Evolutionary conservation across 2,113 vertebrate genomes (phyloP).

Genomic region (Craseonycteris thonglongyai): DNA sequence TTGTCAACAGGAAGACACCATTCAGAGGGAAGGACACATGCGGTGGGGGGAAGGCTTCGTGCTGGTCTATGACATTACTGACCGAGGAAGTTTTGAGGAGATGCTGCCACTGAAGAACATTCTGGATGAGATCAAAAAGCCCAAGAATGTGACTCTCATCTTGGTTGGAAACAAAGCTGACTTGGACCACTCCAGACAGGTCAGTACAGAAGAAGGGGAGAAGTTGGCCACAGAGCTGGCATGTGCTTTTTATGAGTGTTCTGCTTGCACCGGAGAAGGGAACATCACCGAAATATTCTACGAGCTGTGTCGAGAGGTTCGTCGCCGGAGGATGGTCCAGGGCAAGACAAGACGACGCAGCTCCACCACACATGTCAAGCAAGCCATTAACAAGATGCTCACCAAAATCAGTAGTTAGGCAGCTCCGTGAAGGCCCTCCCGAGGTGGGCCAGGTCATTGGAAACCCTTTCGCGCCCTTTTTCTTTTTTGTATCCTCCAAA

Average conservation of each 20-base stretch:
- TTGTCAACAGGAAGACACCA: constrained; percentile 88
- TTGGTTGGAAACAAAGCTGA: constrained; percentile 98
- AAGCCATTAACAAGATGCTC: constrained; percentile 99
- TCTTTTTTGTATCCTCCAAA: not conserved
- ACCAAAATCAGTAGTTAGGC: constrained; percentile 98
- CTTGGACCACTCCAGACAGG: constrained; percentile 93
- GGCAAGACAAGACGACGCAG: constrained; percentile 94
- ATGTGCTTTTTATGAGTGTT: constrained; percentile 97
- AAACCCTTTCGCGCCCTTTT: not conserved
- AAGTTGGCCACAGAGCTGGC: constrained; percentile 94
- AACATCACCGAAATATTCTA: constrained; percentile 92
- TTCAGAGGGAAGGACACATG: constrained; percentile 94
- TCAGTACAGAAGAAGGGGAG: constrained; percentile 94
- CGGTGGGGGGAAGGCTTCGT: constrained; percentile 97
- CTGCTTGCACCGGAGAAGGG: constrained; percentile 92
- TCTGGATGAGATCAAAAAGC: constrained; percentile 94
- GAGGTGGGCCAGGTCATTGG: not conserved
- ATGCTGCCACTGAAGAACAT: constrained; percentile 89
- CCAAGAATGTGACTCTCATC: constrained; percentile 93
- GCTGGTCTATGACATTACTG: constrained; percentile 97
- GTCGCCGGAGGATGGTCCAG: constrained; percentile 92
- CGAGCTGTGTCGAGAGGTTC: constrained; percentile 93
- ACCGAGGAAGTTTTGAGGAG: constrained; percentile 95
- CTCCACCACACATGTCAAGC: constrained; percentile 98
- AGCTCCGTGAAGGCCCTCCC: not conserved